Evolutionary conservation across 2,888 invertebrate species (phyloP), one percentile per base, ranked within the genome.

Genomic region (Sepioteuthis lessoniana): DNA sequence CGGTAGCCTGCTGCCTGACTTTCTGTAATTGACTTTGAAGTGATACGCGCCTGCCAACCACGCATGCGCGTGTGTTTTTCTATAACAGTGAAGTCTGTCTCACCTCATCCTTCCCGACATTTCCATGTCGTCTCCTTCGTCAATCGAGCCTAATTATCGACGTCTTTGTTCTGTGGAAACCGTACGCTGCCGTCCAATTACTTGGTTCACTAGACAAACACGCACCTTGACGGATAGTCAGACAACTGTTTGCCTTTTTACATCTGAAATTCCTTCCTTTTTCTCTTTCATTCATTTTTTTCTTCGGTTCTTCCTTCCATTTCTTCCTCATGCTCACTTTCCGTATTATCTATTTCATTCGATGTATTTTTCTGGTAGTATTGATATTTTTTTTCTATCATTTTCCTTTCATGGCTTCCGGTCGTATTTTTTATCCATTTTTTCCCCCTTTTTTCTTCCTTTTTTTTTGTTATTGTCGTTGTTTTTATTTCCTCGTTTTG

Each of bases 101-200:
- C 76, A n/a, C 76, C 76, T 76, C 76, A 76, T 76, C n/a, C 76
- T n/a, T 76, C 76, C 76, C 76, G n/a, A 76, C 76, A 76, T 76
- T 76, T 76, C 76, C 76, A n/a, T 7, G 35, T 76, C 76, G 16
- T n/a, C 76, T 76, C 76, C n/a, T 76, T 76, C 76, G 76, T n/a
- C 76, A 35, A 76, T 76, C 16, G n/a, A 76, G n/a, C 35, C 76
- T 76, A 76, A 76, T 76, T 76, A 76, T 76, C 35, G n/a, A n/a
- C 76, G n/a, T 76, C 76, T 76, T 76, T 76, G 76, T 76, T 76
- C 76, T 76, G 76, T n/a, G 19, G n/a, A 76, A 76, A 16, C 35
- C 76, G 76, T 25, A 76, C 76, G 76, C 3, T 76, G 76, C 76
- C 76, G 76, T 13, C 76, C 76, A 76, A 76, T 76, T 76, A 35